Conservation (phyloP, 2,113 vertebrate species). For the Pholis gunnellus region DNA sequence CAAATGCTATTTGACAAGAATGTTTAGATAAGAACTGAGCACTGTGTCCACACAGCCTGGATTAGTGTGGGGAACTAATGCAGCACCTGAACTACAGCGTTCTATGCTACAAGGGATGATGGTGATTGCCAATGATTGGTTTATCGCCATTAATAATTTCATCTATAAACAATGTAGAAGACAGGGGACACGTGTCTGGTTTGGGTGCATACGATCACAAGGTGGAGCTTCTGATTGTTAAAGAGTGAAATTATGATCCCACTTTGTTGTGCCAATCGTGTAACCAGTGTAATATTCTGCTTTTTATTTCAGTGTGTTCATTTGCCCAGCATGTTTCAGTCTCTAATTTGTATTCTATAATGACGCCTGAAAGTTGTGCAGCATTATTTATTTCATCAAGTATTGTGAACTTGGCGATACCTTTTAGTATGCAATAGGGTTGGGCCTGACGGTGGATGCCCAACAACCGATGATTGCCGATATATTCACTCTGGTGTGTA, state of each 20-base stretch:
- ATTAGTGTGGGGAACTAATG: conserved; percentile 8
- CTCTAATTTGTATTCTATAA: not conserved
- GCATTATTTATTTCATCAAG: not conserved
- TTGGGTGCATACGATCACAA: not conserved
- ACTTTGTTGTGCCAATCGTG: not conserved
- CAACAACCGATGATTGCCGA: not conserved
- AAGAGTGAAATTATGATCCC: not conserved
- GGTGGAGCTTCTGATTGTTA: not conserved
- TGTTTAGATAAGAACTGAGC: conserved; percentile 33
- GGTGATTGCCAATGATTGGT: not conserved
- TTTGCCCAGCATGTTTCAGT: not conserved
- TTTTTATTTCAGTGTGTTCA: not conserved
- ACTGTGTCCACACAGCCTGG: conserved; percentile 2
- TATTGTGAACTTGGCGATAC: not conserved
- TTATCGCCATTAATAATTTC: not conserved
- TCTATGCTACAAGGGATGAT: not conserved
- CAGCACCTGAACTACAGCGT: not conserved
- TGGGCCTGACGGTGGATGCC: too few relatives aligned
- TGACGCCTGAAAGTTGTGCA: not conserved
- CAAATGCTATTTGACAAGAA: conserved; percentile 46
- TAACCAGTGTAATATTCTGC: not conserved
- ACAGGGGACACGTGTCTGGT: not conserved
- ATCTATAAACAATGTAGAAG: not conserved
- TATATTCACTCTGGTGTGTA: not conserved
- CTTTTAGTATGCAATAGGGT: not conserved